Conservation (phyloP, 2,888 invertebrate species). For the Oxytorus armatus region DNA sequence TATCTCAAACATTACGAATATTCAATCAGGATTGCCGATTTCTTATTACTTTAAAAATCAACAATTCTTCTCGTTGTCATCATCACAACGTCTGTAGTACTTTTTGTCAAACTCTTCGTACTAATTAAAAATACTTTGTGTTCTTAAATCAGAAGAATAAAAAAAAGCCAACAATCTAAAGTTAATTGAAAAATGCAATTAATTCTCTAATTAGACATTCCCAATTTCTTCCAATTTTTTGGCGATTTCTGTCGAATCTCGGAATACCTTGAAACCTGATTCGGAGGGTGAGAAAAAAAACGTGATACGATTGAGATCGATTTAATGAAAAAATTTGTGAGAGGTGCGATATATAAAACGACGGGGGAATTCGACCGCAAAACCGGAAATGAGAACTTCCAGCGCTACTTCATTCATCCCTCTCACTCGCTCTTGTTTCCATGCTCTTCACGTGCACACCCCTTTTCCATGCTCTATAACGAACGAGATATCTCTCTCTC, state of each 20-base stretch:
- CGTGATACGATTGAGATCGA: slow-evolving; percentile 49
- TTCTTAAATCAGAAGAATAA: no score
- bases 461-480: slow-evolving; percentile 42
- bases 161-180: no score
- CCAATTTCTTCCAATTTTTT: slow-evolving; percentile 3
- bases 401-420: slow-evolving; percentile 38
- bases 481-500: slow-evolving; percentile 61
- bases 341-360: slow-evolving; percentile 27
- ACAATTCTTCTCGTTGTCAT: no score
- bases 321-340: slow-evolving; percentile 62
- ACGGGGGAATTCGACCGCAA: slow-evolving; percentile 55
- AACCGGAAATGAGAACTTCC: slow-evolving; percentile 46
- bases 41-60: neutral
- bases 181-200: no score
- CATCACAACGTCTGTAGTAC: no score
- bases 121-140: no score
- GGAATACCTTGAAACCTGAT: neutral
- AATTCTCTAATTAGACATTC: no score
- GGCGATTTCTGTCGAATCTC: neutral
- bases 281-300: neutral
- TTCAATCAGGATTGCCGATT: neutral
- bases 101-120: no score
- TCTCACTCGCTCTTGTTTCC: slow-evolving; percentile 43
- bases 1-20: neutral
- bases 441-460: slow-evolving; percentile 40